Evolutionary conservation across 2,797 vertebrate genomes (phyloP), one percentile per base, ranked within the genome.

Genomic region (Holocentrus rufus): DNA sequence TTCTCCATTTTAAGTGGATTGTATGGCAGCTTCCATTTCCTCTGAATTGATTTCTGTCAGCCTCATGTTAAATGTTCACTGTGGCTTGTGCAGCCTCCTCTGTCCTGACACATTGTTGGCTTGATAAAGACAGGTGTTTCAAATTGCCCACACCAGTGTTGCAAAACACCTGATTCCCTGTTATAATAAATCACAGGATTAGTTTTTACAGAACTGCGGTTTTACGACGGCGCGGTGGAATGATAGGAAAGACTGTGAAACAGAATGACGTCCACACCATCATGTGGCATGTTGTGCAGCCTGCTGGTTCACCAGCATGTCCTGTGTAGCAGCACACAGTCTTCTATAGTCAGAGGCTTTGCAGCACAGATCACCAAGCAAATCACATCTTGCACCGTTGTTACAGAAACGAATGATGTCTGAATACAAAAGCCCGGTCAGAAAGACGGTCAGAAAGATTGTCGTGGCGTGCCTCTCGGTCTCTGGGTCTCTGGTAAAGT

Each of bases 121-220:
- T 64, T 36, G 30, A 66, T 53, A 25, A 34, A 52, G 50, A 20
- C 3, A 22, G 9, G 4, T 23, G 9, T 53, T 68, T 74, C 22
- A 65, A 36, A 36, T 10, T 13, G 39, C 39, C 74, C 60, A 62
- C 7, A 5, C 22, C 1, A 0, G 8, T 30, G 58, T 42, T n/a
- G 31, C 36, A 76, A 65, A 76, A 44, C 0, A 49, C 39, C 60
- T 25, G 17, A 50, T 55, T 47, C 74, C 7, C 25, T 36, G 17
- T 22, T 77, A 76, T 69, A 75, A 79, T 81, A 72, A 69, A 76
- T 79, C 69, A 66, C 49, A 14, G 55, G 59, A 80, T 76, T 66
- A 27, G 18, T 56, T 72, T 73, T 46, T 17, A 47, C n/a, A n/a
- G 63, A 18, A 0, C 54, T 74, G 34, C 34, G 42, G 39, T 42